phyloP scores from a whole-genome alignment of 1,140 invertebrate genomes.

The Sarcophaga bullata region DNA sequence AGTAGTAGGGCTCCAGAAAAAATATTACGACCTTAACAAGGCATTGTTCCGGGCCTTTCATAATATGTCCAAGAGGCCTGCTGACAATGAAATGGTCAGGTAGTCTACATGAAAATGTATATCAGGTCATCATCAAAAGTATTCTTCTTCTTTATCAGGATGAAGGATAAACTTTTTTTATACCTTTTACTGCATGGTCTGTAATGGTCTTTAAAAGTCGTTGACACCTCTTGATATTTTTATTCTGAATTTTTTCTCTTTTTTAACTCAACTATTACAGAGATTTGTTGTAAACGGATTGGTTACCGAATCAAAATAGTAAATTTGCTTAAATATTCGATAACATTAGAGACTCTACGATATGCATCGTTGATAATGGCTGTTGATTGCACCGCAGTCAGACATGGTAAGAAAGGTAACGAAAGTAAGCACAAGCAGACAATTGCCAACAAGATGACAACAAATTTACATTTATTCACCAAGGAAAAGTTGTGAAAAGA shows the following conservation, averaged over 20 bases:
- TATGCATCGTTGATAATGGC: slow-evolving; percentile 30
- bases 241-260: neutral
- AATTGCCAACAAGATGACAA: neutral
- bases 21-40: too few species aligned
- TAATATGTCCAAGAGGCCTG: too few species aligned
- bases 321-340: slow-evolving; percentile 38
- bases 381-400: slow-evolving; percentile 38
- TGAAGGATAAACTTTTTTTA: too few species aligned
- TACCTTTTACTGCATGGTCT: too few species aligned
- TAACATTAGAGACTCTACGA: slow-evolving; percentile 29
- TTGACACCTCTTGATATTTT: neutral
- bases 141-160: too few species aligned
- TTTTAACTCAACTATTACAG: neutral
- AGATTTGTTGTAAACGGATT: slow-evolving; percentile 26
- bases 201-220: neutral
- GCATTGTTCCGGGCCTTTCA: too few species aligned
- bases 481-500: neutral
- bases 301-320: slow-evolving; percentile 35
- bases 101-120: too few species aligned
- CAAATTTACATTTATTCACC: neutral
- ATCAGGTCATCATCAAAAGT: too few species aligned
- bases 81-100: too few species aligned
- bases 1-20: too few species aligned
- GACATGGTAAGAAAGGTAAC: neutral
- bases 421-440: neutral